Evolutionary conservation across 2,113 vertebrate species (phyloP).

Genomic region (Carassius gibelio): DNA sequence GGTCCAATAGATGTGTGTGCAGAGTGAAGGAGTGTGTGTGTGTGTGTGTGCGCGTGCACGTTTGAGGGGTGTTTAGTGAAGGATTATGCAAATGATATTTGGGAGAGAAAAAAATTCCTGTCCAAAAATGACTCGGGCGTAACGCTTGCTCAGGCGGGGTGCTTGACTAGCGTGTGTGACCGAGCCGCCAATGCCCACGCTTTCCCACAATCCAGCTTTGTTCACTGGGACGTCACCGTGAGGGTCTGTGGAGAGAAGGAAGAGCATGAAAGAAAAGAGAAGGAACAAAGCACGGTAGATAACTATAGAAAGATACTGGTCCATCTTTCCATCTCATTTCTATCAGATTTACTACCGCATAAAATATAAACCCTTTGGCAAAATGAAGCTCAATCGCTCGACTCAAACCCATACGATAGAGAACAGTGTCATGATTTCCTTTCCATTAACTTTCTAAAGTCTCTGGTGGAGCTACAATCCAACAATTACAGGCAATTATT

Average conservation of each 20-base stretch:
- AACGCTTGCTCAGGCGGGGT: slow-evolving; percentile 57
- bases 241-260: slow-evolving; percentile 44
- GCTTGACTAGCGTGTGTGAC: slow-evolving; percentile 70
- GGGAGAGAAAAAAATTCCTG: slow-evolving; percentile 52
- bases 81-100: slow-evolving; percentile 50
- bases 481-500: slow-evolving; percentile 27
- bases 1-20: slow-evolving; percentile 20
- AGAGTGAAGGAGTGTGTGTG: background rate
- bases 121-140: slow-evolving; percentile 67
- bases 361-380: slow-evolving; percentile 21
- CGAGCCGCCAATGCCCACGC: slow-evolving; percentile 66
- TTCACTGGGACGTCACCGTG: slow-evolving; percentile 62
- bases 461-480: slow-evolving; percentile 11
- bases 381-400: background rate
- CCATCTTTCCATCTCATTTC: slow-evolving; percentile 54
- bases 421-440: background rate
- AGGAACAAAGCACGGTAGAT: slow-evolving; percentile 40
- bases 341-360: slow-evolving; percentile 51
- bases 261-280: slow-evolving; percentile 34
- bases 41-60: background rate
- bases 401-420: background rate
- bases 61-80: slow-evolving; percentile 42
- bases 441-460: slow-evolving; percentile 12
- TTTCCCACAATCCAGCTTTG: slow-evolving; percentile 74
- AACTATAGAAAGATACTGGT: slow-evolving; percentile 44